These are phyloP conservation scores for Pygoscelis adeliae DNA, from an alignment of 2,113 vertebrate genomes.

Conservation along the genomic window DNA sequence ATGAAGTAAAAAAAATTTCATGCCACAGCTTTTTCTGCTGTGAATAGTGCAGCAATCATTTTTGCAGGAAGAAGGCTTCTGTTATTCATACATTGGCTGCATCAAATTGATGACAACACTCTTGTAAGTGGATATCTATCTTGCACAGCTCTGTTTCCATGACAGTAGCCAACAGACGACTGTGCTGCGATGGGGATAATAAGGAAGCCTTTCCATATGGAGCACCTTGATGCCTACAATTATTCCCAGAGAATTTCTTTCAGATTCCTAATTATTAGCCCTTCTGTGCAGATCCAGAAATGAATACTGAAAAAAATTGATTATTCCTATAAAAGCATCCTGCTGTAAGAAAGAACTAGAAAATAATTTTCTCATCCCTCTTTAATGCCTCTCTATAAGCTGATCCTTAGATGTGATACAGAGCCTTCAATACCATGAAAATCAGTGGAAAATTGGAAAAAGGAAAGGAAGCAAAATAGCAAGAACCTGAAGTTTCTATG, in stretches of 20 bases:
- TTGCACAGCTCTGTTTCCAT: constrained; percentile 21
- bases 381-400: not conserved
- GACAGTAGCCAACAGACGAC: not conserved
- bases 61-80: not conserved
- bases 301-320: not conserved
- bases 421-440: not conserved
- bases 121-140: not conserved
- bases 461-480: not conserved
- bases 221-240: not conserved
- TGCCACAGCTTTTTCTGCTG: not conserved
- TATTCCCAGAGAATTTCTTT: not conserved
- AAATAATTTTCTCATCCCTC: not conserved
- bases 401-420: not conserved
- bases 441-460: not conserved
- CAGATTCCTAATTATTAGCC: not conserved
- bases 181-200: not conserved
- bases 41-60: not conserved
- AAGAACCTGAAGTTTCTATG: not conserved
- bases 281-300: not conserved
- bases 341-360: not conserved
- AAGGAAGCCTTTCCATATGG: not conserved
- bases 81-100: not conserved
- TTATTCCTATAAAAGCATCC: not conserved
- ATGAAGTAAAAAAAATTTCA: not conserved
- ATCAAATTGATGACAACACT: not conserved